Evolutionary conservation across 2,888 invertebrate genomes (phyloP), one percentile per base, ranked within the genome.

Genomic region (Epinotia ramella): DNA sequence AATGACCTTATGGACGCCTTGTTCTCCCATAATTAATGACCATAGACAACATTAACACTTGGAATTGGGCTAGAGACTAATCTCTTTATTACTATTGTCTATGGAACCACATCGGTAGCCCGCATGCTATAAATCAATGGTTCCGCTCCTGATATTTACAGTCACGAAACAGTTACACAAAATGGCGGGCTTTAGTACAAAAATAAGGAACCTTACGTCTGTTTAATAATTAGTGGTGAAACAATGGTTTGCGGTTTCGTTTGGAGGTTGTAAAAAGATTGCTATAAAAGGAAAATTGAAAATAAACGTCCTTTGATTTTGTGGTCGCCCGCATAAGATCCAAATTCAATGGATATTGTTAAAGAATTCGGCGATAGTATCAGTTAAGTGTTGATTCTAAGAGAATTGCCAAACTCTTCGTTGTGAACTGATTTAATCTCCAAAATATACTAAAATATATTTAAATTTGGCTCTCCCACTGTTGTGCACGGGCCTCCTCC

Each of bases 71-170:
- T 60, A 69, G 59, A 69, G 69, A 69, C 28, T 69, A 69, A 69
- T 69, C 69, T 59, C 44, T 69, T 46, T n/a, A 68, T 68, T 57
- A 59, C 56, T 57, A 67, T 56, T 56, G 40, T 56, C 53, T 67
- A 60, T 59, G 24, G 59, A 46, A 24, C n/a, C 44, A 4, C 57
- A 65, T 56, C 68, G 68, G 68, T 60, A 69, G 60, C 69, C 69
- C 59, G 69, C 69, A 69, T 60, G 59, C 59, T 24, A 69, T 69
- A 69, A 69, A 69, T 69, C 69, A 69, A 69, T 69, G 60, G 69
- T 69, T 69, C 57, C 46, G 57, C 69, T 44, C 69, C 59, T 60
- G 46, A 69, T 69, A 69, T 69, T 60, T 69, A 69, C 69, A 59
- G 69, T 69, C 28, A 69, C 44, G n/a, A 6, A 59, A 57, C 3